phyloP scores from a whole-genome alignment of 2,888 invertebrate species.

The Drosophila cognata region DNA sequence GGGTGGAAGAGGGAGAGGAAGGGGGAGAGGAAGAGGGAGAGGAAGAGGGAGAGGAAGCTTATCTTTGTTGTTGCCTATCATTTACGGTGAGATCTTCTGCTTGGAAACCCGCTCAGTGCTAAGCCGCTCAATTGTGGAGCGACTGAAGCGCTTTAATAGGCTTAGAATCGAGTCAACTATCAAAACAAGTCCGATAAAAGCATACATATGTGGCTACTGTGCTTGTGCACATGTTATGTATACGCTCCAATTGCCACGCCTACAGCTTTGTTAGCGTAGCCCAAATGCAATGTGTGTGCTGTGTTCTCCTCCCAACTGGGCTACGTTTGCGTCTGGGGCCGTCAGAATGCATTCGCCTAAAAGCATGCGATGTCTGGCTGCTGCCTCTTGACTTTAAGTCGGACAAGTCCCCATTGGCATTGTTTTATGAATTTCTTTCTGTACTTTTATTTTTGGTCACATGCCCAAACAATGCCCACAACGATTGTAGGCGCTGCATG shows the following conservation, averaged over 20 bases:
- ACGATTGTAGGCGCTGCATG: slow-evolving; percentile 7
- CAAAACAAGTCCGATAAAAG: slow-evolving; percentile 77
- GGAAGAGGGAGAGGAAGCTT: slow-evolving; percentile 43
- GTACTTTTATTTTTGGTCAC: slow-evolving; percentile 58
- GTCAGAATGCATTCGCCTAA: slow-evolving; percentile 6
- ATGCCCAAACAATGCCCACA: slow-evolving; percentile 36
- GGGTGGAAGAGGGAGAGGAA: background rate
- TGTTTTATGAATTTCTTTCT: slow-evolving; percentile 68
- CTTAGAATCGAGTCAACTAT: slow-evolving; percentile 76
- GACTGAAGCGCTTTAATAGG: slow-evolving; percentile 76
- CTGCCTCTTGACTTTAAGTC: slow-evolving; percentile 28
- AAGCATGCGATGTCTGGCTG: slow-evolving; percentile 33
- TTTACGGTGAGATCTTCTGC: slow-evolving; percentile 35
- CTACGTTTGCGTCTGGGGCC: slow-evolving; percentile 48
- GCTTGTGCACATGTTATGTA: slow-evolving; percentile 53
- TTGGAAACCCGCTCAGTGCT: slow-evolving; percentile 72
- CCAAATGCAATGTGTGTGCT: slow-evolving; percentile 27
- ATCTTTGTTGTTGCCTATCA: slow-evolving; percentile 68
- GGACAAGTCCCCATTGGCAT: slow-evolving; percentile 44
- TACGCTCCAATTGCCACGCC: slow-evolving; percentile 67
- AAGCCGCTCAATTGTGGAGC: slow-evolving; percentile 73
- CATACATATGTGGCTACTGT: slow-evolving; percentile 5
- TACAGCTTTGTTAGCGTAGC: slow-evolving; percentile 69
- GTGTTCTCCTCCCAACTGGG: slow-evolving; percentile 34
- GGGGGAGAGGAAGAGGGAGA: slow-evolving; percentile 13